Conservation (phyloP, 2,113 vertebrate species). For the Dromaius novaehollandiae region DNA sequence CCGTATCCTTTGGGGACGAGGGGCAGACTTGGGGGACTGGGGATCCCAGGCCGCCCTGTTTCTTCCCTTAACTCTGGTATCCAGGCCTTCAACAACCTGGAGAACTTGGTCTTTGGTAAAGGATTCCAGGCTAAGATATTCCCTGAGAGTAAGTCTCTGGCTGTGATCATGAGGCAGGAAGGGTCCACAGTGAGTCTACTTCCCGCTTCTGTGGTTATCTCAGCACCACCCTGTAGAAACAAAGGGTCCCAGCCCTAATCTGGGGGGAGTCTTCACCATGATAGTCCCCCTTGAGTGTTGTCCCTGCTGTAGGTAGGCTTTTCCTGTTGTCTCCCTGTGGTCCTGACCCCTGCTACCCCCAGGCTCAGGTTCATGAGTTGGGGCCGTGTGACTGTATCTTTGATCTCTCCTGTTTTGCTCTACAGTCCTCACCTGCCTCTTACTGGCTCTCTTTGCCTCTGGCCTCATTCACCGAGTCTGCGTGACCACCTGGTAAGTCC, state of each 20-base stretch:
- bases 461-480: slow-evolving; percentile 95
- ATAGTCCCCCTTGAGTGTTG: neutral
- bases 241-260: neutral
- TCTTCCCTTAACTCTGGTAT: slow-evolving; percentile 71
- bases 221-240: too few relatives aligned
- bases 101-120: slow-evolving; percentile 95
- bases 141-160: slow-evolving; percentile 88
- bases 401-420: neutral
- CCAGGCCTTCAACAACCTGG: slow-evolving; percentile 96
- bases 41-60: neutral
- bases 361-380: too few relatives aligned
- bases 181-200: neutral
- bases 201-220: neutral
- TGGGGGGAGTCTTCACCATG: neutral
- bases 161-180: neutral
- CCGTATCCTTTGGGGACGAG: slow-evolving; percentile 83
- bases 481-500: slow-evolving; percentile 93
- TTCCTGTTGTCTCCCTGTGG: neutral
- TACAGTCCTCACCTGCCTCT: slow-evolving; percentile 88
- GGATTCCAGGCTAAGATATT: slow-evolving; percentile 98
- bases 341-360: neutral
- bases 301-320: neutral
- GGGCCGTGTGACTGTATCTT: too few relatives aligned
- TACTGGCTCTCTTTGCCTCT: slow-evolving; percentile 90
- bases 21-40: neutral